Conservation (phyloP, 2,113 vertebrate species). For the Guaruba guarouba region DNA sequence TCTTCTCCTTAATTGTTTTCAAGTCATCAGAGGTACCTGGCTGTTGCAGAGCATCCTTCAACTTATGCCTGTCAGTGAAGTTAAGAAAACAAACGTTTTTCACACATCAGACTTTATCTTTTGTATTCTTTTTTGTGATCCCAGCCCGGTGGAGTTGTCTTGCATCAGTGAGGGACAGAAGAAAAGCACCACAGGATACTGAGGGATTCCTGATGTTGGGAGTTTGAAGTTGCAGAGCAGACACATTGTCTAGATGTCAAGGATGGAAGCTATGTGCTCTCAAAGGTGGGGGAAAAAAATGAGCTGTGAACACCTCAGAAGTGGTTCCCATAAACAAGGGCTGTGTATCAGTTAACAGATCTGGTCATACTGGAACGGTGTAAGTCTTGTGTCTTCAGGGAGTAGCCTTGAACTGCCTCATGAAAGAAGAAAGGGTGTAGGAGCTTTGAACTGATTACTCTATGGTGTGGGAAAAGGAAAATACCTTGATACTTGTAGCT, state of each 20-base stretch:
- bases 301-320: neutral
- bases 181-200: neutral
- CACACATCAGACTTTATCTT: neutral
- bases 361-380: neutral
- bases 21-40: conserved; percentile 86
- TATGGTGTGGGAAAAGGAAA: neutral
- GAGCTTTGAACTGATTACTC: neutral
- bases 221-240: neutral
- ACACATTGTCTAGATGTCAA: neutral
- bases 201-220: neutral
- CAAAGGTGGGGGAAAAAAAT: fast-evolving
- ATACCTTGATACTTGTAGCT: neutral
- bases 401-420: neutral
- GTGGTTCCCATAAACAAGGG: neutral
- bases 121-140: neutral
- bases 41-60: conserved; percentile 70
- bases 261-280: neutral
- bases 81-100: neutral
- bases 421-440: neutral
- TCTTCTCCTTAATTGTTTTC: conserved; percentile 78
- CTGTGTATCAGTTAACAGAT: neutral
- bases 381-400: neutral
- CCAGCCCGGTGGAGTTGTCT: neutral
- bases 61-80: conserved; percentile 73
- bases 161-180: neutral